These are phyloP conservation scores for Alcedo atthis DNA, from an alignment of 2,797 vertebrate genomes.

Conservation along the genomic window DNA sequence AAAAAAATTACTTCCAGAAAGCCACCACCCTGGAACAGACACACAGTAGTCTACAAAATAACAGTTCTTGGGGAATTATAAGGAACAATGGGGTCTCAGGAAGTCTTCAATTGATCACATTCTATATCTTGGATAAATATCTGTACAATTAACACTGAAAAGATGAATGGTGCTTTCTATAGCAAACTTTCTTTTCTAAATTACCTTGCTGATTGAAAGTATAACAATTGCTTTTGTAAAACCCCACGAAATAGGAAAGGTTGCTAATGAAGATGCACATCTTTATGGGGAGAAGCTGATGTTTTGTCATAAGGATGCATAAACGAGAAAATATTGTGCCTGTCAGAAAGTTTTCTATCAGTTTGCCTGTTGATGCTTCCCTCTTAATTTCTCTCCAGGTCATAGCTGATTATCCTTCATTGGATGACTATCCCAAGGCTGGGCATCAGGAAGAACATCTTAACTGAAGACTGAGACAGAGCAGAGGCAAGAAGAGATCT, in stretches of 20 bases:
- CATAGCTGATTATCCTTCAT: neutral
- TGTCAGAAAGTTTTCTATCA: neutral
- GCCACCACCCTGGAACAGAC: neutral
- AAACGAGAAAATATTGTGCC: neutral
- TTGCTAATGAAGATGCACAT: neutral
- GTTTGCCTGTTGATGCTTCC: neutral
- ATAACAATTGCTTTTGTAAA: neutral
- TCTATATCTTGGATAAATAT: neutral
- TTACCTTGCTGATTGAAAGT: neutral
- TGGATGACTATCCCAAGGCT: too few relatives aligned
- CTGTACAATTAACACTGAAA: neutral
- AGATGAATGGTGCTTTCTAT: neutral
- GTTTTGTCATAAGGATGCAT: neutral
- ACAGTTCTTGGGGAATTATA: neutral
- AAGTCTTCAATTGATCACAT: neutral
- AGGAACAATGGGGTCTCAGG: neutral
- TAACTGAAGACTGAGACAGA: neutral
- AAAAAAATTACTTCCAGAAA: neutral
- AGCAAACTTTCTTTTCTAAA: neutral
- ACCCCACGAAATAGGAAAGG: neutral
- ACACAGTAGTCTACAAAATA: neutral
- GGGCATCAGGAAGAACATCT: neutral
- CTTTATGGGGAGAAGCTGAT: neutral
- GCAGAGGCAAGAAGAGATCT: neutral
- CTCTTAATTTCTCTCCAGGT: neutral